Evolutionary conservation across 2,797 vertebrate genomes (phyloP).

Genomic region (Champsocephalus esox): DNA sequence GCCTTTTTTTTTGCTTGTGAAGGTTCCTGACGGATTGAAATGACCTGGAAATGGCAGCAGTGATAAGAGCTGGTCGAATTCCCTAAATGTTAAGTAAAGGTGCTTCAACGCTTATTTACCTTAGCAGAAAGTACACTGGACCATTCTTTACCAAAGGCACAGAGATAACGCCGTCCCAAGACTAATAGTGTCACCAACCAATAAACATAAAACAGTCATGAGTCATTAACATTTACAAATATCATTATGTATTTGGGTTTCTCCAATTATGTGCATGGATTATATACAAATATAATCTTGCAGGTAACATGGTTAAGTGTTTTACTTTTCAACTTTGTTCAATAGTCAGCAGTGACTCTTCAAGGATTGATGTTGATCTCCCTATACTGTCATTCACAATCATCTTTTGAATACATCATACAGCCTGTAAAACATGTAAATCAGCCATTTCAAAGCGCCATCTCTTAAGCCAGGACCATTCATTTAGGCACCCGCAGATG

Average conservation of each 20-base stretch:
- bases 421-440: constrained; percentile 14
- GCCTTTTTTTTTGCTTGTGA: no score
- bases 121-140: no score
- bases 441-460: constrained; percentile 39
- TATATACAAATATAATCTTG: constrained; percentile 25
- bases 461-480: constrained; percentile 5
- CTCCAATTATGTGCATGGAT: constrained; percentile 11
- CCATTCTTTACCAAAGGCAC: no score
- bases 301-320: constrained; percentile 15
- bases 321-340: constrained; percentile 42
- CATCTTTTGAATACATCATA: constrained; percentile 24
- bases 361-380: constrained; percentile 21
- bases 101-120: no score
- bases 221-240: not conserved
- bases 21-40: no score
- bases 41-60: no score
- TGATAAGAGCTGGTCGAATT: no score
- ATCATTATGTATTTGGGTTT: fast-evolving
- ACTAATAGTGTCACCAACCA: constrained; percentile 7
- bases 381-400: constrained; percentile 39
- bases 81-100: no score
- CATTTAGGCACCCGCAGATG: not conserved
- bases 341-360: constrained; percentile 20
- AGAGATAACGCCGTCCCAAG: not conserved
- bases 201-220: constrained; percentile 3